Percentiles rank a stretch among this genome's conserved stretches.
Evolutionary conservation across 35 echinoderm and acorn worm genomes (phyloP).

Genomic region (Heliocidaris erythrogramma): DNA sequence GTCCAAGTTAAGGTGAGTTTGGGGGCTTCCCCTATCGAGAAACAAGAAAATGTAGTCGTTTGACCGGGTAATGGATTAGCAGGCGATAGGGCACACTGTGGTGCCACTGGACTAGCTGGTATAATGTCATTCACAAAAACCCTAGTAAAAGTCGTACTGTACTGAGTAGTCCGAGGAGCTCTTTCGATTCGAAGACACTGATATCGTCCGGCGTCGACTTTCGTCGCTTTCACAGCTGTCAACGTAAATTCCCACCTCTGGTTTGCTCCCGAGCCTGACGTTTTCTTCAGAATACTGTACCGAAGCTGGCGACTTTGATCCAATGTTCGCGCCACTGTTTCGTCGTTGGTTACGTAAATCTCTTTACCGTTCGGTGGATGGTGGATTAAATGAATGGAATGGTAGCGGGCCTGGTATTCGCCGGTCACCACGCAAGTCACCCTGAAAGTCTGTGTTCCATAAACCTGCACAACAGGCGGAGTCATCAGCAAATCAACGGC

Average conservation of each 20-base stretch:
- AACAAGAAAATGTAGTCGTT: conserved; percentile 32
- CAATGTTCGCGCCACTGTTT: background rate
- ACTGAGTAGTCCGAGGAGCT: background rate
- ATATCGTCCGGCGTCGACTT: conserved; percentile 15
- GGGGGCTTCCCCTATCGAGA: conserved; percentile 24
- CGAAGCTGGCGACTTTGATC: background rate
- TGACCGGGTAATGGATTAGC: conserved; percentile 5
- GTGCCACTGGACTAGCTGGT: background rate
- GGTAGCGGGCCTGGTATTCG: conserved; percentile 21
- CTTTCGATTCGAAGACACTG: conserved; percentile 20
- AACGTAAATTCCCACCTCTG: conserved; percentile 42
- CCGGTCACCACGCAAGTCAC: conserved; percentile 39
- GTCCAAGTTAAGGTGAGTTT: conserved; percentile 24
- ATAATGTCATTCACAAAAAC: background rate
- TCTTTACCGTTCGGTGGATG: background rate
- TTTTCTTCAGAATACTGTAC: conserved; percentile 14
- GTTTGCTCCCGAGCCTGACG: background rate
- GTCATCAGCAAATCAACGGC: conserved; percentile 37
- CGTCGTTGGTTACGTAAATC: background rate
- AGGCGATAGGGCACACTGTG: conserved; percentile 1
- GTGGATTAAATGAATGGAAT: conserved; percentile 12
- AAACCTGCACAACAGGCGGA: conserved; percentile 16
- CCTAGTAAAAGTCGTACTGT: background rate
- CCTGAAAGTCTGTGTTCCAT: background rate
- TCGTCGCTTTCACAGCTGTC: background rate